These are phyloP conservation scores for Cremastobaeus sp. DNA, from an alignment of 2,888 invertebrate species.

Conservation along the genomic window DNA sequence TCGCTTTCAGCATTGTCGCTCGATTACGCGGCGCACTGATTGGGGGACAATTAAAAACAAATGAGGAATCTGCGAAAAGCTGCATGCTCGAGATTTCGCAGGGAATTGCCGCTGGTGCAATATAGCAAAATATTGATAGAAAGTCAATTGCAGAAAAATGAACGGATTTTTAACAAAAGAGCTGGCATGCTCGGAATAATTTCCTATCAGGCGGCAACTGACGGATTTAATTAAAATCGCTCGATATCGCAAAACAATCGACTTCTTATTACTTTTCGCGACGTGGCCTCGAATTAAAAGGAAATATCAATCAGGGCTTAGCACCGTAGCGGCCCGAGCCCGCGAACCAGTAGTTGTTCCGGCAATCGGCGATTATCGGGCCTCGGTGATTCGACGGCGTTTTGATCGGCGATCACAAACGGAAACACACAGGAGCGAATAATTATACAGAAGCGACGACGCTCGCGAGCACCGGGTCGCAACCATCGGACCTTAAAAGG, in stretches of 20 bases:
- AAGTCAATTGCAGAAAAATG: too few relatives aligned
- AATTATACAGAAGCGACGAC: slow-evolving; percentile 14
- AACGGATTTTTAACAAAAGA: too few relatives aligned
- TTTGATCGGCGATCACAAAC: slow-evolving; percentile 38
- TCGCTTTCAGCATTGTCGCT: too few relatives aligned
- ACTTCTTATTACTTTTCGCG: slow-evolving; percentile 6
- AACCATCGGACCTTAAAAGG: slow-evolving; percentile 37
- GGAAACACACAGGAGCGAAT: slow-evolving; percentile 13
- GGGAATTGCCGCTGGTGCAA: too few relatives aligned
- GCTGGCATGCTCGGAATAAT: too few relatives aligned
- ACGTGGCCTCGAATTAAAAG: slow-evolving; percentile 8
- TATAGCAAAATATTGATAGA: too few relatives aligned
- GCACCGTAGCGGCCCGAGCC: background rate
- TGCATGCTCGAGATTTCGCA: too few relatives aligned
- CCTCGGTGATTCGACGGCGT: slow-evolving; percentile 35
- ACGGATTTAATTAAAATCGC: background rate
- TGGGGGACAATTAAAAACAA: too few relatives aligned
- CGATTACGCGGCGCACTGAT: too few relatives aligned
- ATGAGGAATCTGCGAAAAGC: too few relatives aligned
- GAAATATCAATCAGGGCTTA: slow-evolving; percentile 15
- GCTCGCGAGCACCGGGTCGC: slow-evolving; percentile 8
- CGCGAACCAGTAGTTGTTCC: too few relatives aligned
- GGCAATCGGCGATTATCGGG: slow-evolving; percentile 28
- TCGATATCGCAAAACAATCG: slow-evolving; percentile 3
- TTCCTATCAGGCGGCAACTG: too few relatives aligned